A percentile compares a stretch with the other conserved stretches of the same genome.
These are phyloP conservation scores for Cremastobaeus sp. DNA, from an alignment of 2,888 invertebrate genomes.

Conservation along the genomic window DNA sequence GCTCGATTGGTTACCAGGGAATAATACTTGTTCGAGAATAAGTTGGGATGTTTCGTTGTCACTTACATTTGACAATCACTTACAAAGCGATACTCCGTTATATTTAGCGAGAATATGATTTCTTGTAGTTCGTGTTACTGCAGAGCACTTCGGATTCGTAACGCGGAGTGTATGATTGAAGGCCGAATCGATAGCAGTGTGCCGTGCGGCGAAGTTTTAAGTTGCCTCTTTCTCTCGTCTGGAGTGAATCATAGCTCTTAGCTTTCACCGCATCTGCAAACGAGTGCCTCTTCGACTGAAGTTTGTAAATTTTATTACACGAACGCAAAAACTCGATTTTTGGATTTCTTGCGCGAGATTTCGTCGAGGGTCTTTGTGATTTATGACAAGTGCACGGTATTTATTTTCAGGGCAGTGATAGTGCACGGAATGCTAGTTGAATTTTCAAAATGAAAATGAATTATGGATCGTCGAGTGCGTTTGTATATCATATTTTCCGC, in stretches of 20 bases:
- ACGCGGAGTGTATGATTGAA: constrained; percentile 57
- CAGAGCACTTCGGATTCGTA: constrained; percentile 48
- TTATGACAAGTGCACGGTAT: constrained; percentile 52
- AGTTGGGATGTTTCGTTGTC: constrained; percentile 21
- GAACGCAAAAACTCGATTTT: constrained; percentile 60
- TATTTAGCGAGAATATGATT: constrained; percentile 32
- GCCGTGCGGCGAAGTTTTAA: constrained; percentile 51
- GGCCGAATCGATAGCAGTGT: constrained; percentile 56
- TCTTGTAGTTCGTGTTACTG: constrained; percentile 31
- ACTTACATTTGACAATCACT: constrained; percentile 38
- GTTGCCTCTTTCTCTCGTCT: constrained; percentile 58
- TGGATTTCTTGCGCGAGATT: constrained; percentile 55
- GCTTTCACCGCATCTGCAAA: constrained; percentile 60
- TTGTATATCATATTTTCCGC: constrained; percentile 30
- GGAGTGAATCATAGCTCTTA: constrained; percentile 60
- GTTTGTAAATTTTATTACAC: constrained; percentile 61
- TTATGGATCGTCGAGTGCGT: constrained; percentile 43
- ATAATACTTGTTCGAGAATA: constrained; percentile 13
- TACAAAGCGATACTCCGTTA: constrained; percentile 24
- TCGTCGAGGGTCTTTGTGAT: constrained; percentile 46
- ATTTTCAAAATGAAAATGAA: constrained; percentile 58
- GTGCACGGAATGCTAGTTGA: constrained; percentile 50
- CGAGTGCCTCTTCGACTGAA: constrained; percentile 55
- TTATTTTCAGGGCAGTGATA: constrained; percentile 56
- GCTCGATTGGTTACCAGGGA: no score